A percentile compares a stretch with the other conserved stretches of the same genome.
Evolutionary conservation across 2,797 vertebrate species (phyloP).

Genomic region (Parotocinclus haroldoi): DNA sequence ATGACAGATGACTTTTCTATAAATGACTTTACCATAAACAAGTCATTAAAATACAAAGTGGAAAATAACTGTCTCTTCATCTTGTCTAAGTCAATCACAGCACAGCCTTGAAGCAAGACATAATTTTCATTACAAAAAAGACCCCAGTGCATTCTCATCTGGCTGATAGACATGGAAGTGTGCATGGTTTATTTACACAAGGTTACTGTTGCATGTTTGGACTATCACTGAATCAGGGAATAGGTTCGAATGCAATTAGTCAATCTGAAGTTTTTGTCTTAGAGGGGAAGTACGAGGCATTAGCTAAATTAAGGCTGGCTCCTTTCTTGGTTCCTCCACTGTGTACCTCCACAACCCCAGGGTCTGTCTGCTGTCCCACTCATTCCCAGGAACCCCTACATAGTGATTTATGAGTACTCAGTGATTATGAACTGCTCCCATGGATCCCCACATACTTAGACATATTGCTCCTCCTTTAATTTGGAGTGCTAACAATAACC

Average conservation of each 20-base stretch:
- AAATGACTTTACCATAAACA: slow-evolving; percentile 24
- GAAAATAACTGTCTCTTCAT: slow-evolving; percentile 26
- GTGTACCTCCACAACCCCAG: slow-evolving; percentile 61
- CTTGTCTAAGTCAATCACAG: slow-evolving; percentile 31
- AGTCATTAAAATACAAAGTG: slow-evolving; percentile 30
- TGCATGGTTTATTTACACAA: slow-evolving; percentile 28
- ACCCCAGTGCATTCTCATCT: neutral
- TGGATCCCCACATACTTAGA: neutral
- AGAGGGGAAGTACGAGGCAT: slow-evolving; percentile 45
- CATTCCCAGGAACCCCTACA: slow-evolving; percentile 33
- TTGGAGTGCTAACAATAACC: neutral
- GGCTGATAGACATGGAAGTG: slow-evolving; percentile 13
- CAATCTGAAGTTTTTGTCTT: slow-evolving; percentile 30
- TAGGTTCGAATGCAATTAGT: slow-evolving; percentile 32
- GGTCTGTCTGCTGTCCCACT: slow-evolving; percentile 53
- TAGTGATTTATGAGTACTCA: too few relatives aligned
- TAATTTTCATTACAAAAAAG: neutral
- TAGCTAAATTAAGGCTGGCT: slow-evolving; percentile 60
- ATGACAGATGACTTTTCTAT: slow-evolving; percentile 15
- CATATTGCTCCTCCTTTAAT: slow-evolving; percentile 12
- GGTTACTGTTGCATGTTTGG: slow-evolving; percentile 50
- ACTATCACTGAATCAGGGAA: slow-evolving; percentile 29
- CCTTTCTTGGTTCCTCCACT: slow-evolving; percentile 64
- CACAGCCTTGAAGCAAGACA: too few relatives aligned
- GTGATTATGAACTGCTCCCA: slow-evolving; percentile 4